Base-by-base conservation (phyloP, 2,888 invertebrate genomes). In the Caenorhabditis sp. region DNA sequence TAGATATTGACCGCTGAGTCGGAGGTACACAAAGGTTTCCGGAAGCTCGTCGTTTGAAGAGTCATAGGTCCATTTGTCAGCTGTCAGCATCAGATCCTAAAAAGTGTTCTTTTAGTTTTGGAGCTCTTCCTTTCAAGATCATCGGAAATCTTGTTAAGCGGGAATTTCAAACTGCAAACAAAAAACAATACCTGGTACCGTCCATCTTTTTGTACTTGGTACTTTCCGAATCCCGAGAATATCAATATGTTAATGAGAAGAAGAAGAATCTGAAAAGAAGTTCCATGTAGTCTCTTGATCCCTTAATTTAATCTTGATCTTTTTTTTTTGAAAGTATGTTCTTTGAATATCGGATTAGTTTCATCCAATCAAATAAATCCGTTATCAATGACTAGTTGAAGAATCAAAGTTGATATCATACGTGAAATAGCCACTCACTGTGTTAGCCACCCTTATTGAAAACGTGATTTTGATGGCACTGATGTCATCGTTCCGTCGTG, bases 181-280 rank as follows among this genome's bases (percentile, higher is more conserved):
- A 54, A 12, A 54, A 31, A 41, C 12, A 10, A 26, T 68, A 86
- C 87, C 80, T 80, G 77, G 51, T 86, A 86, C n/a, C 81, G 80
- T 1, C 84, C 84, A 56, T 87, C 82, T 24, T 83, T 80, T 38
- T 84, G 79, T 12, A 85, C 88, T 54, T 90, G 88, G 44, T 91
- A 91, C 76, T 91, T 90, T 19, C 91, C 91, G 58, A 91, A 87
- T 35, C 91, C 91, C 8, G 91, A 89, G 81, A 90, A 88, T 22
- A 91, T 86, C 35, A 91, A 85, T 24, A 88, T 82, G 66, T 91
- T 91, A 41, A 91, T 88, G 14, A 91, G 84, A 16, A 87, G 74
- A 0, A 91, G 81, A 2, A 91, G 79, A 61, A 89, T 84, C 89
- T 90, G 84, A 77, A 87, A 76, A 8, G 16, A 19, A 64, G 2